phyloP scores from a whole-genome alignment of 2,888 invertebrate genomes.

The Sphecodes monilicornis region DNA sequence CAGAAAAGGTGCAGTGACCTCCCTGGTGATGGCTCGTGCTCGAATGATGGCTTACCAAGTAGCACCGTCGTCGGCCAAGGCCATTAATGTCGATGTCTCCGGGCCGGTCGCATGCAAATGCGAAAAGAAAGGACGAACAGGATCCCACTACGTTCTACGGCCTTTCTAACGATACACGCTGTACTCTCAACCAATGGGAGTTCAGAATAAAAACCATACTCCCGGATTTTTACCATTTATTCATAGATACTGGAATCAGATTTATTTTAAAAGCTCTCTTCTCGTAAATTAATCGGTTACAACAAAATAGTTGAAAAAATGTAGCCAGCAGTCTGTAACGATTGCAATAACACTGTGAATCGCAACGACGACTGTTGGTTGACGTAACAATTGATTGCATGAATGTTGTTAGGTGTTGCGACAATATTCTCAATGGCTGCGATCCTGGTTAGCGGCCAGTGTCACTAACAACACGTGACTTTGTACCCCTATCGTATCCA shows the following conservation, averaged over 20 bases:
- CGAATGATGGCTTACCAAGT: slow-evolving; percentile 72
- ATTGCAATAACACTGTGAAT: no score
- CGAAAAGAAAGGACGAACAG: slow-evolving; percentile 14
- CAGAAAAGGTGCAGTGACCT: slow-evolving; percentile 80
- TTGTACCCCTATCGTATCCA: no score
- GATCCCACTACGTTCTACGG: neutral
- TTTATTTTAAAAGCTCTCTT: neutral
- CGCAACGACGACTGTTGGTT: no score
- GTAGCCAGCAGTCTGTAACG: no score
- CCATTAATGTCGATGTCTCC: slow-evolving; percentile 67
- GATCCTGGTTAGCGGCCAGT: no score
- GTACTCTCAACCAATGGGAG: neutral
- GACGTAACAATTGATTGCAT: no score
- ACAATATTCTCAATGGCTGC: no score
- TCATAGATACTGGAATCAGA: neutral
- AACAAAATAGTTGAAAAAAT: no score
- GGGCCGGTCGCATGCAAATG: slow-evolving; percentile 25
- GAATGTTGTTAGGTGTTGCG: no score
- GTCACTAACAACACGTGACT: no score
- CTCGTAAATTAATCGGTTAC: neutral
- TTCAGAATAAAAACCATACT: neutral
- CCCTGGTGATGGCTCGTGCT: slow-evolving; percentile 73
- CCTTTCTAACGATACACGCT: neutral
- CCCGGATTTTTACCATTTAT: neutral
- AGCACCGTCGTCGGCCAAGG: slow-evolving; percentile 70